Base-by-base conservation (phyloP, 2,888 invertebrate species). In the Microctonus aethiopoides region DNA sequence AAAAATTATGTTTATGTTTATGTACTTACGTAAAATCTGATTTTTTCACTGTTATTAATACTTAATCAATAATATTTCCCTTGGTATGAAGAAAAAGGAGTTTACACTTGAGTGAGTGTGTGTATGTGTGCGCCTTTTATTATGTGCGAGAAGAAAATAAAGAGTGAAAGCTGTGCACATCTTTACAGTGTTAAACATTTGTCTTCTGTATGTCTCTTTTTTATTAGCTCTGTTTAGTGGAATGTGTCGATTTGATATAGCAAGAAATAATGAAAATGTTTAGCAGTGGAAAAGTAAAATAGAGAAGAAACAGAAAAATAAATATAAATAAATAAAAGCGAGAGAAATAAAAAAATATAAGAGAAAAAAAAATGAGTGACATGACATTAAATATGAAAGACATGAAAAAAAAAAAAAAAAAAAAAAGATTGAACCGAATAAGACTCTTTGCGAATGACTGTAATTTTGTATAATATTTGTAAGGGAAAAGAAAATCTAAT, bases 391-490 rank as follows among this genome's bases (percentile, higher is more conserved):
- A 57, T 34, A 59, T 68, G 61, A 34, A 51, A 9, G 22, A 60
- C 60, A 72, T 39, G 67, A 70, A 67, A 67, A 62, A 59, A 34
- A n/a, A 71, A n/a, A n/a, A n/a, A n/a, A n/a, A 69, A 62, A 59
- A 34, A 54, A 67, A 65, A 51, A 72, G 71, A 22, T 67, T 36
- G 74, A 74, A 71, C 72, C 74, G 78, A 74, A 76, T n/a, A 78
- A 79, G 79, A 83, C 77, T 83, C 80, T 83, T 78, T 80, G 81
- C 78, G 82, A 83, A 82, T 80, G 84, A 85, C 81, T 85, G 85
- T 84, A 84, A 84, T 85, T 85, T 85, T 84, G 84, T 85, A 84
- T 82, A 81, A 84, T 84, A 84, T 85, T 85, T 84, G 80, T 85
- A 84, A 85, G 84, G 81, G 79, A 81, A 76, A 71, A 82, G 81